Percentiles rank a stretch among this genome's conserved stretches.
phyloP scores from a whole-genome alignment of 2,113 vertebrate genomes.

The Isurus oxyrinchus region DNA sequence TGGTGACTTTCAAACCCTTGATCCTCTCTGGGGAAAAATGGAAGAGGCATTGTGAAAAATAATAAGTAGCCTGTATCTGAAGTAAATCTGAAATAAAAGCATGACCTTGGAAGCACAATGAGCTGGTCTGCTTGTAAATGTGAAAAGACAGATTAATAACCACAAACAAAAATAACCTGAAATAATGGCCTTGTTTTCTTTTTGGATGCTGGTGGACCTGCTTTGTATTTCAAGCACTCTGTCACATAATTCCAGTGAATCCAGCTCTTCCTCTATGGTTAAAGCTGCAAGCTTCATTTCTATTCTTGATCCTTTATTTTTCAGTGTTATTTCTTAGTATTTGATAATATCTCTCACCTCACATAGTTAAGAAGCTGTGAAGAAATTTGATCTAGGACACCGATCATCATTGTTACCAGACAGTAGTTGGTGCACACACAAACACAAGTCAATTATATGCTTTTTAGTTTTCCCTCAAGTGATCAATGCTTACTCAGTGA shows the following conservation, averaged over 20 bases:
- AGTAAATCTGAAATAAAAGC: neutral
- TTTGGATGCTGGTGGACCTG: neutral
- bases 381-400: neutral
- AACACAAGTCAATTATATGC: neutral
- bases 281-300: neutral
- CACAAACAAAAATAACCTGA: neutral
- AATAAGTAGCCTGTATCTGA: neutral
- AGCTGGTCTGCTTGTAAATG: neutral
- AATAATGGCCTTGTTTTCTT: neutral
- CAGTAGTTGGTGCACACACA: neutral
- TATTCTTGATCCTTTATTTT: neutral
- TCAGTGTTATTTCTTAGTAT: neutral
- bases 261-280: neutral
- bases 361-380: neutral
- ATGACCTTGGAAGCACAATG: neutral
- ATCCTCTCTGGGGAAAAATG: neutral
- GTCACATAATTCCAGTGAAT: neutral
- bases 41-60: neutral
- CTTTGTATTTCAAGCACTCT: neutral
- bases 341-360: neutral
- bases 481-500: neutral
- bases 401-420: neutral
- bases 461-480: neutral
- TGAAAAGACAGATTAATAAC: neutral
- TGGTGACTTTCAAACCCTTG: neutral